Evolutionary conservation across 2,888 invertebrate species (phyloP).

Genomic region (Standfussiana lucernea): DNA sequence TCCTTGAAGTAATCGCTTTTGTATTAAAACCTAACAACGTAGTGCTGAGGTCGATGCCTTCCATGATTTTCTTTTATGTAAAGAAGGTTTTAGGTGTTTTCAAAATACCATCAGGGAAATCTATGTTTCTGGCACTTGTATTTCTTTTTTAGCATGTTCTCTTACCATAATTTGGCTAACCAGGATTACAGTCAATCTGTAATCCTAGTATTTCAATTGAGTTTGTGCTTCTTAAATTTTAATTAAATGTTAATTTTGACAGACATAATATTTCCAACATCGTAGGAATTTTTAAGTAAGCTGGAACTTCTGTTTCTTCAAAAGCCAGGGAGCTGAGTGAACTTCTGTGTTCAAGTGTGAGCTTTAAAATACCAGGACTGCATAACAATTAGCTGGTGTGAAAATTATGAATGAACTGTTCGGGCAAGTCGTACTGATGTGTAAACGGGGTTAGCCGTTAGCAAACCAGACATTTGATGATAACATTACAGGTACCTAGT

Average conservation of each 20-base stretch:
- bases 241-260: neutral
- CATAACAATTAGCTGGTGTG: slow-evolving; percentile 27
- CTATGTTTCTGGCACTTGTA: neutral
- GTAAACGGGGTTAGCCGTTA: neutral
- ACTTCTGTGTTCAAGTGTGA: neutral
- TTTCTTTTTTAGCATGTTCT: slow-evolving; percentile 2
- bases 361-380: slow-evolving; percentile 8
- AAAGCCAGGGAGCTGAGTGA: neutral
- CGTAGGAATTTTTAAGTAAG: neutral
- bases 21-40: slow-evolving; percentile 39
- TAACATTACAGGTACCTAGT: slow-evolving; percentile 22
- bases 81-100: slow-evolving; percentile 22
- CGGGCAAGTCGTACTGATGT: neutral
- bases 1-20: slow-evolving; percentile 46
- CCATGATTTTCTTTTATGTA: slow-evolving; percentile 34
- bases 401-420: slow-evolving; percentile 50
- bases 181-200: neutral
- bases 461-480: slow-evolving; percentile 8
- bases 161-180: neutral
- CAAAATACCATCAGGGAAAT: slow-evolving; percentile 9
- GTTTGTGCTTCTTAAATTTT: neutral
- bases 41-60: slow-evolving; percentile 51
- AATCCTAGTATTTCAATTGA: neutral
- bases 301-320: slow-evolving; percentile 1
- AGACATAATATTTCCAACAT: neutral